Conservation (phyloP, 2,888 invertebrate species). For the Invenusta paracnida region DNA sequence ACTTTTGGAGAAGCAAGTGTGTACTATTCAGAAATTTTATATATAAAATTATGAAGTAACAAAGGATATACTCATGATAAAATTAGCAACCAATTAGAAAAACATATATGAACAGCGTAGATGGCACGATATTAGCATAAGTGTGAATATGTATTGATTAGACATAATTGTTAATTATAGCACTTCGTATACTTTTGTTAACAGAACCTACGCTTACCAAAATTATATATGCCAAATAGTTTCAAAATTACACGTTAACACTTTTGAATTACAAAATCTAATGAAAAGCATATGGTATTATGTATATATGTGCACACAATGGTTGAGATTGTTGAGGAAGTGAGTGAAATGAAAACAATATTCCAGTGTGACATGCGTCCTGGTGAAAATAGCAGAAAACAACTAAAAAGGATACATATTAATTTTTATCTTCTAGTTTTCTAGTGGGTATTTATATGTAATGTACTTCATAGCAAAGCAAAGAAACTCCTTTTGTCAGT, state of each 20-base stretch:
- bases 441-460: no score
- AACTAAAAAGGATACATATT: not conserved
- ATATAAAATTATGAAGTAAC: not conserved
- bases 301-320: no score
- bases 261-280: not conserved
- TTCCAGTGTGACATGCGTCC: not conserved
- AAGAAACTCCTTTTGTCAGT: not conserved
- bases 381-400: not conserved
- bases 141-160: not conserved
- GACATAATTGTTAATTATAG: not conserved
- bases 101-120: not conserved
- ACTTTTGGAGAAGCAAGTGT: not conserved
- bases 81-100: not conserved
- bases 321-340: not conserved
- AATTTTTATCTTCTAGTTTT: not conserved
- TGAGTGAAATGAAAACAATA: not conserved
- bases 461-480: not conserved
- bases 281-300: not conserved
- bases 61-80: not conserved
- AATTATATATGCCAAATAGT: not conserved
- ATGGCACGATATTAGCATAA: not conserved
- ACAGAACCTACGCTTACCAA: not conserved
- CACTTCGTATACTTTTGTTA: not conserved
- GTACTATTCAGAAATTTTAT: not conserved
- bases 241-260: not conserved